phyloP scores from a whole-genome alignment of 2,797 vertebrate genomes.

The Dicrostonyx torquatus region DNA sequence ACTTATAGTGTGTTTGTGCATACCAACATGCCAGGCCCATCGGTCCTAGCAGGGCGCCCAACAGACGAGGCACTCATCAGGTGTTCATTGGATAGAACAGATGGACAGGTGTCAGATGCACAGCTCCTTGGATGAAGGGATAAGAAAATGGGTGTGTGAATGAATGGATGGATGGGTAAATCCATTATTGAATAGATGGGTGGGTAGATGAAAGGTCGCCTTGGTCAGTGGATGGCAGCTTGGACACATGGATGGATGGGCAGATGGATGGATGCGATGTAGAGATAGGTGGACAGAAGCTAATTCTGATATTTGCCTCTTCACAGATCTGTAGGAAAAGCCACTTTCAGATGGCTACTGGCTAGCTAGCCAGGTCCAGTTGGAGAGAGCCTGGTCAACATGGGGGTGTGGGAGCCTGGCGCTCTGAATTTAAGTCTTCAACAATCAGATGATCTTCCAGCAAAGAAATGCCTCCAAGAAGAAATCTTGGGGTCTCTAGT shows the following conservation, averaged over 20 bases:
- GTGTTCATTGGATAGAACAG: neutral
- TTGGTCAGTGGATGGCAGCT: no score
- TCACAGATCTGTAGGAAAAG: neutral
- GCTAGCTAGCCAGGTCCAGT: neutral
- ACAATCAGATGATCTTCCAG: neutral
- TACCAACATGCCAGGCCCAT: neutral
- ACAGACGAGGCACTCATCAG: neutral
- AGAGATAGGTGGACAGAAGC: neutral
- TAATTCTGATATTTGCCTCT: neutral
- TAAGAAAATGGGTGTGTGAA: neutral
- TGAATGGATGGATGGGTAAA: neutral
- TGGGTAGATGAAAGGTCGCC: no score
- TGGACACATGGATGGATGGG: neutral
- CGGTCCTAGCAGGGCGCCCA: neutral
- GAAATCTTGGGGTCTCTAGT: neutral
- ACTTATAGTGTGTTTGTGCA: neutral
- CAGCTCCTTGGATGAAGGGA: neutral
- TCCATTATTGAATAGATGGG: neutral
- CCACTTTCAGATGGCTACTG: neutral
- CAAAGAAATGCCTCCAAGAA: neutral
- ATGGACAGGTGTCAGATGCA: neutral
- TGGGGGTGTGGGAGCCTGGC: neutral
- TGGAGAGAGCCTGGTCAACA: neutral
- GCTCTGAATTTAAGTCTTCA: neutral
- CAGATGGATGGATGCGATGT: rapidly evolving